These are phyloP conservation scores for Euproctis similis DNA, from an alignment of 2,888 invertebrate genomes.

Conservation along the genomic window DNA sequence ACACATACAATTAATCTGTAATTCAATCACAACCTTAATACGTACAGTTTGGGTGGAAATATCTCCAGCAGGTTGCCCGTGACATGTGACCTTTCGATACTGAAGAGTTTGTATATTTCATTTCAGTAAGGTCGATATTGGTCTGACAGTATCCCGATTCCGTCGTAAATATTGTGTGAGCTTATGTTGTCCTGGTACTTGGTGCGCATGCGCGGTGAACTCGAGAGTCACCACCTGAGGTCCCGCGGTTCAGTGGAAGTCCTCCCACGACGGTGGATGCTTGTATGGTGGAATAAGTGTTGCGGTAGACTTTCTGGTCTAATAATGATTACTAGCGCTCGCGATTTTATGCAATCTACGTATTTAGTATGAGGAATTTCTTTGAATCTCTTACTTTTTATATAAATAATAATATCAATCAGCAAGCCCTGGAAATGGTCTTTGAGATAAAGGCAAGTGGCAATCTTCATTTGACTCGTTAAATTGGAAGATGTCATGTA, in stretches of 20 bases:
- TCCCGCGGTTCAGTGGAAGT: conserved; percentile 33
- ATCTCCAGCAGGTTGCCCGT: background rate
- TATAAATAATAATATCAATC: too few relatives aligned
- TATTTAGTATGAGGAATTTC: too few relatives aligned
- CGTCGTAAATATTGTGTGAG: conserved; percentile 18
- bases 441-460: too few relatives aligned
- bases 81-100: background rate
- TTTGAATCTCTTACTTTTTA: too few relatives aligned
- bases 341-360: too few relatives aligned
- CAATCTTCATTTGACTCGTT: too few relatives aligned
- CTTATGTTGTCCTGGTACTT: conserved; percentile 23
- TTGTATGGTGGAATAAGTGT: conserved; percentile 11
- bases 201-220: conserved; percentile 51
- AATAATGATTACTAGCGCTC: conserved; percentile 9
- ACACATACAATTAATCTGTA: too few relatives aligned
- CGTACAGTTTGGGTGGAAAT: background rate
- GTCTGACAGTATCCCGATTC: conserved; percentile 6
- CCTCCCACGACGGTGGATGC: conserved; percentile 13
- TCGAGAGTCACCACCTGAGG: conserved; percentile 37
- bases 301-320: conserved; percentile 21
- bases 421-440: too few relatives aligned
- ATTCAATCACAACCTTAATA: too few relatives aligned
- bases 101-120: conserved; percentile 4
- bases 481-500: too few relatives aligned
- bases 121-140: conserved; percentile 19